These are phyloP conservation scores for Glyphotaelius pellucidus DNA, from an alignment of 2,888 invertebrate genomes.

Conservation along the genomic window DNA sequence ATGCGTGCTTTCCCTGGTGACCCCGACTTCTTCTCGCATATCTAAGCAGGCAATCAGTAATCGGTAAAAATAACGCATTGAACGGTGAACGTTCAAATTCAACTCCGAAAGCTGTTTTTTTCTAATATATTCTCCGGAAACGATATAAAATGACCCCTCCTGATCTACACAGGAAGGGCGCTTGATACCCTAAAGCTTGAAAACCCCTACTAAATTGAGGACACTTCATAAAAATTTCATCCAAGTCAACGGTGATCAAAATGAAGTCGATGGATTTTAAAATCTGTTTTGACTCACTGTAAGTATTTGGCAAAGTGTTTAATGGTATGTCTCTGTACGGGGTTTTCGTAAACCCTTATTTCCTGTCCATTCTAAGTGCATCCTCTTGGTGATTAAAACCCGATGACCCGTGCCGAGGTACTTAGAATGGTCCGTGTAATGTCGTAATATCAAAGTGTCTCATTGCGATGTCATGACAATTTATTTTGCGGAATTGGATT, in stretches of 20 bases:
- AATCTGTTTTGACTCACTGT: not conserved
- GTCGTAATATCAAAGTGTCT: not conserved
- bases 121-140: not conserved
- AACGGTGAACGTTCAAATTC: slow-evolving; percentile 2
- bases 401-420: slow-evolving; percentile 50
- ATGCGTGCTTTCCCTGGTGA: not conserved
- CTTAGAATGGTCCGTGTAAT: not conserved
- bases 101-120: not conserved
- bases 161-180: not conserved
- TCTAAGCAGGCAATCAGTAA: not conserved
- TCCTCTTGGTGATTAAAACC: slow-evolving; percentile 55
- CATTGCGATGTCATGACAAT: not conserved
- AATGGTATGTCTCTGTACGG: not conserved
- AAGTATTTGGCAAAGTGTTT: not conserved
- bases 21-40: not conserved
- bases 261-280: not conserved
- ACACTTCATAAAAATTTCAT: not conserved
- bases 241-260: not conserved
- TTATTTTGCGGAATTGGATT: not conserved
- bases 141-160: not conserved
- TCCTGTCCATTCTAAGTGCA: slow-evolving; percentile 51
- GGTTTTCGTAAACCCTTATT: slow-evolving; percentile 40
- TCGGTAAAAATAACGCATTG: slow-evolving; percentile 9
- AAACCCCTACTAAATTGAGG: not conserved
- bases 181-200: not conserved